Base-by-base conservation (phyloP, 2,888 invertebrate species). In the Drosophila borealis region DNA sequence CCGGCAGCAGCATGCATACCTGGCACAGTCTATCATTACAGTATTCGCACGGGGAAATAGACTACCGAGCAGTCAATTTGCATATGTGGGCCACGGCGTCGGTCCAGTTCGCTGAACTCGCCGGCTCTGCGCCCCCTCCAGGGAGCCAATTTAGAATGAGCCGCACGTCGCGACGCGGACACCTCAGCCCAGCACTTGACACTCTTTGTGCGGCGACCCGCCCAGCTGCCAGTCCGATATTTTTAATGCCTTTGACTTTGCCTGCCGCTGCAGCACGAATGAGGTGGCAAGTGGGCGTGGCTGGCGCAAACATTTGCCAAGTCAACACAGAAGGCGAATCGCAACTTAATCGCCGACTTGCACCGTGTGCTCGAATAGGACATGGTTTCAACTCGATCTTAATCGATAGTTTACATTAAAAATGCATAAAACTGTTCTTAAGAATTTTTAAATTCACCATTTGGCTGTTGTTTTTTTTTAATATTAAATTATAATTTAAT, bases 181-280 rank as follows among this genome's bases (percentile, higher is more conserved):
- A 73, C 65, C 81, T 80, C 71, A 57, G 2, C 72, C 44, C 29
- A 59, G 56, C 85, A 89, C 85, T 84, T 89, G 89, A 87, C 89
- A 75, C 85, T 78, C 70, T 87, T 85, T 84, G 60, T 61, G 54
- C 70, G 55, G 37, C 41, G 45, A 11, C 61, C 69, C 61, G 46
- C 62, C 63, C 53, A 53, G 54, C 68, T 69, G 64, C 42, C 71
- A 65, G 63, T 63, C 53, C 63, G 70, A 70, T 80, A 80, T 60
- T 70, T 83, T 63, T 80, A 82, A 80, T 81, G 66, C 68, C 75
- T 79, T 79, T 79, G 71, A 71, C 75, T 81, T 62, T 62, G 64
- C 57, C 8, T 61, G 48, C 45, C 63, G 48, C 45, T 51, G 61
- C 59, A 45, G n/a, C 61, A 42, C 11, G 59, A 48, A 41, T 9